Percentiles rank a stretch among this genome's conserved stretches.
Conservation (phyloP, 2,113 vertebrate genomes). For the Puma concolor region DNA sequence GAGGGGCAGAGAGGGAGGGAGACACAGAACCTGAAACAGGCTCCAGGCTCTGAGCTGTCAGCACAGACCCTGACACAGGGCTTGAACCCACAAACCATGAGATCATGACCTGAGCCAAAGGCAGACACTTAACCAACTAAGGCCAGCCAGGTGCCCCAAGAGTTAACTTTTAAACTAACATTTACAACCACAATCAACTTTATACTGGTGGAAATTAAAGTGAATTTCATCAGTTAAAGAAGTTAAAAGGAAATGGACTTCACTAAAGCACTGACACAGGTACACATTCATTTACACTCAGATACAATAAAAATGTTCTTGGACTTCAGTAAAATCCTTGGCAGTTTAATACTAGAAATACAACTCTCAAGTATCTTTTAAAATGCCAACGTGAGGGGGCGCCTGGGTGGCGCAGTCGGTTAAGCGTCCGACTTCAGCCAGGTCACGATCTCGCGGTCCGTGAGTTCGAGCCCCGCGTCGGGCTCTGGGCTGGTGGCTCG, state of each 20-base stretch:
- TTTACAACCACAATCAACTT: constrained; percentile 6
- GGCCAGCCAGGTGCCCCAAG: neutral
- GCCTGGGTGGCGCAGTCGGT: too few relatives aligned
- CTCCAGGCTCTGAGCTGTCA: too few relatives aligned
- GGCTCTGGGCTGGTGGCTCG: too few relatives aligned
- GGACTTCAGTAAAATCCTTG: neutral
- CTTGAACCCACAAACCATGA: too few relatives aligned
- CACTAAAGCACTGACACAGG: constrained; percentile 15
- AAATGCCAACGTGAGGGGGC: constrained; percentile 9
- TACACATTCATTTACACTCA: neutral
- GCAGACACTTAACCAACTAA: too few relatives aligned
- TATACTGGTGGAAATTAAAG: constrained; percentile 22
- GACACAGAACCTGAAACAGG: too few relatives aligned
- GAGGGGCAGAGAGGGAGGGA: too few relatives aligned
- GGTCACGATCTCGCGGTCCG: too few relatives aligned
- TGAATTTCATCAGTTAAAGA: constrained; percentile 25
- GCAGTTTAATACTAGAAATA: constrained; percentile 28
- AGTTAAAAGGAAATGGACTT: constrained; percentile 30
- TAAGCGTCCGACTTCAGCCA: too few relatives aligned
- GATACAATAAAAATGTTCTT: constrained; percentile 26
- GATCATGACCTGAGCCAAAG: too few relatives aligned
- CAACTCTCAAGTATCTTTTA: neutral
- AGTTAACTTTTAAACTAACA: constrained; percentile 30
- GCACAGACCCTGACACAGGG: too few relatives aligned
- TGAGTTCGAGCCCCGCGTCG: too few relatives aligned